Percentiles rank a stretch among this genome's conserved stretches.
phyloP scores from a whole-genome alignment of 2,888 invertebrate species.

The Chaetogeoica ovagalla region DNA sequence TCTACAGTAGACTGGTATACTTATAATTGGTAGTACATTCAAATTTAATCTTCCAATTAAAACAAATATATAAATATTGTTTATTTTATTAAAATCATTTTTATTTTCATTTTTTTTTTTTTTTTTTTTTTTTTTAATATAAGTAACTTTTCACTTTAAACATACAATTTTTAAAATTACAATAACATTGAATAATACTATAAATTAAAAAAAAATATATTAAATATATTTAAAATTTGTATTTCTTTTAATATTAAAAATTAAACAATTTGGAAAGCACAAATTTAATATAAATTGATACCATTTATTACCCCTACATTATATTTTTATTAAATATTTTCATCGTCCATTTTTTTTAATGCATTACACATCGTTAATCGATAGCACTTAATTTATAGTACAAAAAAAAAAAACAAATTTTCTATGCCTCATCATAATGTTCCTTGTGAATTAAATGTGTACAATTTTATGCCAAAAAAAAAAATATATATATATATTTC shows the following conservation, averaged over 20 bases:
- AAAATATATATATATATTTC: no score
- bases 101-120: no score
- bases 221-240: no score
- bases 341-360: neutral
- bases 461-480: neutral
- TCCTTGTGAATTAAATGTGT: neutral
- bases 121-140: neutral
- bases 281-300: neutral
- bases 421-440: neutral
- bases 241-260: no score
- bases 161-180: neutral
- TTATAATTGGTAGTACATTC: neutral
- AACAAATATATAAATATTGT: neutral
- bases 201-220: neutral
- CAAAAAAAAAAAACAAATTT: constrained; percentile 10
- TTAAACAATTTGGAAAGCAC: neutral
- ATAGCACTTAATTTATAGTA: constrained; percentile 24
- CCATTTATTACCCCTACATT: no score
- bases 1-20: constrained; percentile 14
- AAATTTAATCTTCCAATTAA: constrained; percentile 13
- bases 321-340: constrained; percentile 1
- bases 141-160: no score
- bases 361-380: neutral
- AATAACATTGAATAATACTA: neutral
- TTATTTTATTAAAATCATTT: neutral